Percentiles rank a stretch among this genome's conserved stretches.
phyloP scores from a whole-genome alignment of 2,113 vertebrate species.

The Gnathonemus echidnorhynchus region DNA sequence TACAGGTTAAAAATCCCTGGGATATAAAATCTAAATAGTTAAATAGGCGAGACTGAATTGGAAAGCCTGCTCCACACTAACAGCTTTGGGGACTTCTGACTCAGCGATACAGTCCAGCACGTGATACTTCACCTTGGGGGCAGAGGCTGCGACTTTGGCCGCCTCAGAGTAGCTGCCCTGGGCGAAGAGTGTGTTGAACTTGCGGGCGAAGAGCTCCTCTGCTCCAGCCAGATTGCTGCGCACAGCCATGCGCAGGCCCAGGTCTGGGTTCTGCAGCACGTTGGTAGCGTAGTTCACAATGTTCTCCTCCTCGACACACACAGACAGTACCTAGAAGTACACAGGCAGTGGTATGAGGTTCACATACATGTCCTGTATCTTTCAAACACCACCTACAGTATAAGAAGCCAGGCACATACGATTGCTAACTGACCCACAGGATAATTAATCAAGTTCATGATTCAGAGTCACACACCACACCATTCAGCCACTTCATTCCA shows the following conservation, averaged over 20 bases:
- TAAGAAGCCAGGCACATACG: neutral
- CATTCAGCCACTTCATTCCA: neutral
- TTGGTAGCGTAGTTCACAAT: conserved; percentile 83
- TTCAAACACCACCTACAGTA: neutral
- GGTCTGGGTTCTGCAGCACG: conserved; percentile 84
- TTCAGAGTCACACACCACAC: neutral
- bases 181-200: conserved; percentile 80
- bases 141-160: conserved; percentile 79
- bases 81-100: neutral
- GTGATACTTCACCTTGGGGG: conserved; percentile 73
- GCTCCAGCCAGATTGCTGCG: conserved; percentile 81
- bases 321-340: conserved; percentile 72
- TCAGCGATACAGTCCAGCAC: neutral
- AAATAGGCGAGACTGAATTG: neutral
- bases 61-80: neutral
- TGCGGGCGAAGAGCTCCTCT: conserved; percentile 80
- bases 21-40: neutral
- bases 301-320: conserved; percentile 90
- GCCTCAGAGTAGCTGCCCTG: conserved; percentile 85
- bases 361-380: neutral
- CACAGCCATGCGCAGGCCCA: conserved; percentile 80
- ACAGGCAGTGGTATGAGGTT: neutral
- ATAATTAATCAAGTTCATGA: neutral
- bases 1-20: neutral
- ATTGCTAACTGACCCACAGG: neutral